Base-by-base conservation (phyloP, 2,888 invertebrate genomes). In the Cylindroiulus punctatus region DNA sequence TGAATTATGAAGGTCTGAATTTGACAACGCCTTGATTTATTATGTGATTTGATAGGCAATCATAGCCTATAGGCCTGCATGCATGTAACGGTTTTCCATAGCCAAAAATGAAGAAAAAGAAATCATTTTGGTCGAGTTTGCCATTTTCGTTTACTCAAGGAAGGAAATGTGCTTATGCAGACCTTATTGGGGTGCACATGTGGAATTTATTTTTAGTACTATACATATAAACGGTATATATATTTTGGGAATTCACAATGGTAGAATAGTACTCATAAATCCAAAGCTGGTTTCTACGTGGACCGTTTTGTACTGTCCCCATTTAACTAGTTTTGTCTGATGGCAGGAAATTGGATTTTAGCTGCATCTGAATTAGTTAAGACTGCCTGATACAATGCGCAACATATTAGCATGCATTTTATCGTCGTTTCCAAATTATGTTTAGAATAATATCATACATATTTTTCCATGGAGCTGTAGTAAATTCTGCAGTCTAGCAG, bases 141-240 rank as follows among this genome's bases (percentile, higher is more conserved):
- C 52, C 52, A n/a, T 52, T 52, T n/a, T n/a, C 10, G 52, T 52
- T 52, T 52, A 52, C n/a, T 52, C 52, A 52, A 52, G 52, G 52
- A 52, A 52, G 52, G 52, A 52, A 52, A 52, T 52, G 52, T 52
- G 52, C 52, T 52, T 52, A n/a, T 52, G n/a, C 52, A 52, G n/a
- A n/a, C 52, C 52, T 52, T 52, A 52, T 52, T 52, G 52, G 52
- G 52, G n/a, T 5, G 52, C 52, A 52, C 52, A 52, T 52, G 52
- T 52, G 52, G 52, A 52, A n/a, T 52, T 52, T 52, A 52, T 52
- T 52, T 52, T 52, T 52, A 52, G 52, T n/a, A 19, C 8, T n/a
- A 52, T 52, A 52, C 52, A n/a, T 52, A 19, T n/a, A 52, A 12
- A 52, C 52, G 52, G 19, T 52, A n/a, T 52, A 52, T 52, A 52